Evolutionary conservation across 2,888 invertebrate species (phyloP), one percentile per base, ranked within the genome.

Genomic region (Hypercompe scribonia): DNA sequence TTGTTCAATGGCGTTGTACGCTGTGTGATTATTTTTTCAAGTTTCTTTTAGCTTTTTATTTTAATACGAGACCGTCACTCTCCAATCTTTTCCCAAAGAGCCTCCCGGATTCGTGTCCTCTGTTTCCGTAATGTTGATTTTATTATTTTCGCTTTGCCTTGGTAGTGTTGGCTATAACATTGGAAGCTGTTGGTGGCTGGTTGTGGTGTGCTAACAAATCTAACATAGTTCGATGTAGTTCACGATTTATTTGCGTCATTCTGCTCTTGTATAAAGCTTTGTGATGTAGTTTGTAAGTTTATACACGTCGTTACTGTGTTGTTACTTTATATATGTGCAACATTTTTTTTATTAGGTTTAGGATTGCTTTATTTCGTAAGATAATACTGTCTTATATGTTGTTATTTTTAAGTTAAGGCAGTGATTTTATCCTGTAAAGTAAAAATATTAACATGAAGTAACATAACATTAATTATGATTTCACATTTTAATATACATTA

Each of bases 91-190:
- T 89, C 88, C 89, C 88, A 81, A 89, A 88, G 86, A 92, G 95
- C 95, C 95, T 95, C 95, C 94, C 89, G 95, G 94, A 94, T 93
- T 91, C 94, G 91, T 90, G 90, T 93, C 94, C 95, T 87, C 92
- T 92, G 94, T 94, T 90, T 93, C 94, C 95, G 95, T 95, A 95
- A 95, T 93, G 95, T 95, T 95, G 93, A 88, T 90, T 91, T 91
- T 87, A 83, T 93, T 91, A 91, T 93, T 95, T 92, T 88, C 89
- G 95, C 94, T 95, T 95, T 91, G 95, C 93, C 93, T 95, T 94
- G 94, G 95, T 95, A 95, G 93, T 90, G 90, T 95, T 93, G 93
- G 95, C 94, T 93, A 94, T 95, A 94, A 94, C 93, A 92, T 89
- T 90, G 93, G 93, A 90, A 88, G 91, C 92, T 86, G 90, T 88